phyloP scores from a whole-genome alignment of 2,113 vertebrate genomes.

The Microcebus jonahi region DNA sequence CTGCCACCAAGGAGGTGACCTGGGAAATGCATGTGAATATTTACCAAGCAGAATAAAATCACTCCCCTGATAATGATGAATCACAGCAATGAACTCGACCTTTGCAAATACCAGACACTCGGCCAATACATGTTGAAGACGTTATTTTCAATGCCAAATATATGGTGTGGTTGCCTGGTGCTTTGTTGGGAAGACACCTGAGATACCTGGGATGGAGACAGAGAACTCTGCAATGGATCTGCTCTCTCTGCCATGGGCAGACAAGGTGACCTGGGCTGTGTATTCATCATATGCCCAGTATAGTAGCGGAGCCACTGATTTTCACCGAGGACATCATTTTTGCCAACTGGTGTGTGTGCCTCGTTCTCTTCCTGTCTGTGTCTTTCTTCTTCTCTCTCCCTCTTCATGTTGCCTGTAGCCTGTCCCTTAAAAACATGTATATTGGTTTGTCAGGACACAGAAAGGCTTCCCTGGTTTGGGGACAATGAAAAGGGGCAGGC shows the following conservation, averaged over 20 bases:
- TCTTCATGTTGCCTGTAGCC: not conserved
- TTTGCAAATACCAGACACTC: not conserved
- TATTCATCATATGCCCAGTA: fast-evolving
- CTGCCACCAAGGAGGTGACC: not conserved
- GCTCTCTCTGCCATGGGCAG: not conserved
- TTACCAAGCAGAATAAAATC: not conserved
- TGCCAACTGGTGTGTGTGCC: not conserved
- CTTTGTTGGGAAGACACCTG: not conserved
- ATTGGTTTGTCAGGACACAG: not conserved
- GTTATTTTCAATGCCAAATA: not conserved
- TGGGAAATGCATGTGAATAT: no score
- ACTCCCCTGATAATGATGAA: not conserved
- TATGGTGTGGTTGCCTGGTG: not conserved
- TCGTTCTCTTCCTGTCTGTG: not conserved
- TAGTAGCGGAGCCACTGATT: not conserved
- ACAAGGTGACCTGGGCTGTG: not conserved
- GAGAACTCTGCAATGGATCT: fast-evolving
- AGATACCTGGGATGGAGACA: not conserved
- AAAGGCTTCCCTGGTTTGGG: not conserved
- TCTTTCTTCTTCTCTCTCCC: not conserved
- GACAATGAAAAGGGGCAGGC: not conserved
- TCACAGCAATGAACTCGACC: not conserved
- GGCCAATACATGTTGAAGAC: not conserved
- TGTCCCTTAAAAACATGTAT: not conserved
- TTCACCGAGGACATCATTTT: not conserved